Percentiles rank a stretch among this genome's conserved stretches.
phyloP scores from a whole-genome alignment of 2,888 invertebrate genomes.

The Helleia helle region DNA sequence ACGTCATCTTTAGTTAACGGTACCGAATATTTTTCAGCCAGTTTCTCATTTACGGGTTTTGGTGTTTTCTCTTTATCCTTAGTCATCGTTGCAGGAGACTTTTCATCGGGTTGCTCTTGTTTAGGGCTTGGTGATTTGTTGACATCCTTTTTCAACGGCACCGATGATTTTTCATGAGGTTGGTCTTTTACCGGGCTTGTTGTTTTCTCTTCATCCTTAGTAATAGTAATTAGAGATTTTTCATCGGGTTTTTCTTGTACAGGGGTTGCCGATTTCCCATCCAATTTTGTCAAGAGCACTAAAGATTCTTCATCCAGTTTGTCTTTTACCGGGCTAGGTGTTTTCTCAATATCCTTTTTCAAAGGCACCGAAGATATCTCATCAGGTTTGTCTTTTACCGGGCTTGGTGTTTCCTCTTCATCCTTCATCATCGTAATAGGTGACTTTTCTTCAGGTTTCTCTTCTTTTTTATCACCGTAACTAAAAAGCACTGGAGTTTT shows the following conservation, averaged over 20 bases:
- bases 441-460: no score
- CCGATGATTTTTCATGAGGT: no score
- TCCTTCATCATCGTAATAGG: neutral
- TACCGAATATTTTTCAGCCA: no score
- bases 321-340: conserved; percentile 9
- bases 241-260: no score
- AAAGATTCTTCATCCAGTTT: neutral
- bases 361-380: no score
- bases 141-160: no score
- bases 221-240: conserved; percentile 1
- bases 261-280: no score
- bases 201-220: neutral
- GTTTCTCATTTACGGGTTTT: conserved; percentile 2
- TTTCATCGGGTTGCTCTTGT: neutral
- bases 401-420: conserved; percentile 9
- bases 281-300: no score
- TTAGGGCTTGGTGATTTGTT: neutral
- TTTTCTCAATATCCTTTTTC: conserved; percentile 11
- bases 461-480: no score
- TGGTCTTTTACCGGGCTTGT: no score
- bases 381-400: no score
- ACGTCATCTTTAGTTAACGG: no score
- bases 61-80: neutral
- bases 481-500: neutral
- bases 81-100: neutral